Conservation (phyloP, 2,888 invertebrate species). For the Metopia argyrocephala region DNA sequence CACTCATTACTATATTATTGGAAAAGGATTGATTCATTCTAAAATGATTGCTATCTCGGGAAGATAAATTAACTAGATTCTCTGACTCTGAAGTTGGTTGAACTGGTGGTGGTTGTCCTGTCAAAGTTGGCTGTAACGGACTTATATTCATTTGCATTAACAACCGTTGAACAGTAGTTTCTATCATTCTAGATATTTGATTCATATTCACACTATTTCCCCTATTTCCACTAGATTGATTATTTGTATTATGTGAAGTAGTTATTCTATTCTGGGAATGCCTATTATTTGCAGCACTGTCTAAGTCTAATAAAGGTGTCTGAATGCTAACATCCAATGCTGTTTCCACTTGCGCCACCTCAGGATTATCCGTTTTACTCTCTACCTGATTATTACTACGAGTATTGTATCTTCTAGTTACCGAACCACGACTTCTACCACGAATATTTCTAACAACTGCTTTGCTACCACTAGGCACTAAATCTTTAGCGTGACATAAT, state of each 20-base stretch:
- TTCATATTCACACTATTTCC: background rate
- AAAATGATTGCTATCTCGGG: no score
- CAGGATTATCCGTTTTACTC: no score
- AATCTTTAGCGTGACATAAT: background rate
- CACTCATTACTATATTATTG: background rate
- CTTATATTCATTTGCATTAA: background rate
- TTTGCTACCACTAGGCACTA: background rate
- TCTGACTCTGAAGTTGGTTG: background rate
- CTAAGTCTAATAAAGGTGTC: background rate
- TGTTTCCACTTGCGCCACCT: no score
- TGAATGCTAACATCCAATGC: no score
- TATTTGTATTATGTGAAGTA: background rate
- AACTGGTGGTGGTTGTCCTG: background rate
- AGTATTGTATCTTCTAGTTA: background rate
- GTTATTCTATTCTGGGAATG: background rate
- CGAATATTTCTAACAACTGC: background rate
- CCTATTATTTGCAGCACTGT: background rate
- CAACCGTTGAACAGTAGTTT: background rate
- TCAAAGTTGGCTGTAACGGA: background rate
- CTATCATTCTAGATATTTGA: background rate
- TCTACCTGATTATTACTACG: no score
- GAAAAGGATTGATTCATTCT: background rate
- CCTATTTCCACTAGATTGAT: background rate
- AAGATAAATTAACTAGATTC: no score
- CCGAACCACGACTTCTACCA: background rate